Conservation (phyloP, 1,140 invertebrate species). For the Drosophila mayri region DNA sequence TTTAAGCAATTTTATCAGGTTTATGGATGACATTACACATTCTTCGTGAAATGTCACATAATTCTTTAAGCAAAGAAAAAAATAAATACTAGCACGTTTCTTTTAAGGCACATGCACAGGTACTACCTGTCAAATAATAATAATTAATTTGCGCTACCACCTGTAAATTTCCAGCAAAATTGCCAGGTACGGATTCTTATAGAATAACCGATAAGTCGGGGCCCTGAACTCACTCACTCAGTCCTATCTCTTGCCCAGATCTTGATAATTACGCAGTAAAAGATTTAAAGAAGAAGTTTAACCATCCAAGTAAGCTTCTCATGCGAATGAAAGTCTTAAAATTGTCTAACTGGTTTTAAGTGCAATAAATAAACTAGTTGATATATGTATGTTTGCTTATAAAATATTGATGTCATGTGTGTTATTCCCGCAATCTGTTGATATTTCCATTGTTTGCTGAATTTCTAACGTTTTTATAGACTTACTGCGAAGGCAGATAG, state of each 20-base stretch:
- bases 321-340: background rate
- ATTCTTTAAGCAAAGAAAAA: background rate
- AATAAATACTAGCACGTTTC: background rate
- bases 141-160: background rate
- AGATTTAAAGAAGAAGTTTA: background rate
- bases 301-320: background rate
- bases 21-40: background rate
- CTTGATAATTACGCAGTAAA: constrained; percentile 1
- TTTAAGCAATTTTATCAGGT: background rate
- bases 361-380: constrained; percentile 13
- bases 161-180: background rate
- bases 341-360: constrained; percentile 3
- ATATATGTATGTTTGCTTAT: constrained; percentile 7
- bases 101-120: background rate
- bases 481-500: background rate
- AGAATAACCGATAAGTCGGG: constrained; percentile 5
- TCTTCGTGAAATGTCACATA: constrained; percentile 1
- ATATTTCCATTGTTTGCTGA: background rate
- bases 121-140: constrained; percentile 2
- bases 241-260: background rate
- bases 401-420: constrained; percentile 3
- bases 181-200: background rate
- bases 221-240: constrained; percentile 1
- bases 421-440: background rate
- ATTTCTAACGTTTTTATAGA: background rate